These are phyloP conservation scores for Hemicordylus capensis DNA, from an alignment of 2,113 vertebrate genomes.

Conservation along the genomic window DNA sequence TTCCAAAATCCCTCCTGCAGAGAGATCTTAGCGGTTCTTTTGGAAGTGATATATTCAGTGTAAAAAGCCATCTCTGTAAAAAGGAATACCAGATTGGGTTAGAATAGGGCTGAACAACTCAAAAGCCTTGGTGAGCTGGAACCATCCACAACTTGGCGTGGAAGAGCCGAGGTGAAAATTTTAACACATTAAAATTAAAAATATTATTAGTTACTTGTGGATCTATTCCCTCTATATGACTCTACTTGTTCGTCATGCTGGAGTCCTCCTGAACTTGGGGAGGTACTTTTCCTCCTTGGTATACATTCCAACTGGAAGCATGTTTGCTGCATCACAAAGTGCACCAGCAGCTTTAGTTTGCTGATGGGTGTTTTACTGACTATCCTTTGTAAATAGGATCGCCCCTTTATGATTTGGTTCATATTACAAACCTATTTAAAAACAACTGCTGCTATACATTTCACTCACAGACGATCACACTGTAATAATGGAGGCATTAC, in stretches of 20 bases:
- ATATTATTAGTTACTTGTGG: no score
- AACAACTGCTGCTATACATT: not conserved
- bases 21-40: not conserved
- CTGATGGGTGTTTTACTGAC: not conserved
- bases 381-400: not conserved
- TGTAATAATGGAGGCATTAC: not conserved
- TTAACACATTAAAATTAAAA: no score
- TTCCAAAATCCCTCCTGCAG: not conserved
- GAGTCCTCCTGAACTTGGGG: no score
- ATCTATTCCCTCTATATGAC: no score
- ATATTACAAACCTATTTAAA: not conserved
- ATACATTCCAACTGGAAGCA: no score
- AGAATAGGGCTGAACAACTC: no score
- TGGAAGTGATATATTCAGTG: conserved; percentile 23
- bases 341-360: not conserved
- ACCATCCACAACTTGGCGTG: no score
- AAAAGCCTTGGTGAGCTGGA: no score
- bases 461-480: not conserved
- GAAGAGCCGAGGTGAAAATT: no score
- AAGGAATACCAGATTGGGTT: not conserved
- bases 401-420: not conserved
- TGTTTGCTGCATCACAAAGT: not conserved
- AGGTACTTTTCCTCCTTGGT: no score
- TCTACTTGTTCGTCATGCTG: no score
- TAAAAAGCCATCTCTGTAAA: conserved; percentile 20